Evolutionary conservation across 2,113 vertebrate species (phyloP).

Genomic region (Festucalex cinctus): DNA sequence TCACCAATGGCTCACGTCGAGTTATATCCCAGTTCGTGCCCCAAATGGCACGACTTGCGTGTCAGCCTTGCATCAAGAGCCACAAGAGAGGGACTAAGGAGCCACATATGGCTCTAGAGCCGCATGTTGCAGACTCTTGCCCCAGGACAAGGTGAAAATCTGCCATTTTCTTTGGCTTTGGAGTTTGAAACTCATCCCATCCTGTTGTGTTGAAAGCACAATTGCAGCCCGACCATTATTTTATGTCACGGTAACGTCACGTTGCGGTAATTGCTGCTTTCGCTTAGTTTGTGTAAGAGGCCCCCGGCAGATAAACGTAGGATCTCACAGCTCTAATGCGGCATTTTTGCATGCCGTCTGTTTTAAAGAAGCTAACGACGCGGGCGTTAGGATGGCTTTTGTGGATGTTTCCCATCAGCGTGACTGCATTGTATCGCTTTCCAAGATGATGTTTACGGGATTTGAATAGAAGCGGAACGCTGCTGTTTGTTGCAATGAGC

Average conservation of each 20-base stretch:
- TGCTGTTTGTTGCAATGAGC: slow-evolving; percentile 52
- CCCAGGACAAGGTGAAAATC: no score
- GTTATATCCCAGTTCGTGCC: no score
- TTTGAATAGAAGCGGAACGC: slow-evolving; percentile 37
- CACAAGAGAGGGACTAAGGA: no score
- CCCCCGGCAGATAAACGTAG: neutral
- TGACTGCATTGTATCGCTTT: neutral
- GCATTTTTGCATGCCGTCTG: neutral
- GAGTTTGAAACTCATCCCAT: neutral
- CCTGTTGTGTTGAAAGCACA: neutral
- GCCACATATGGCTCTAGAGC: no score
- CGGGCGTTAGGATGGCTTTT: neutral
- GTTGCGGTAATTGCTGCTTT: neutral
- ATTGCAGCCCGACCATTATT: neutral
- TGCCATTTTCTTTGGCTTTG: no score
- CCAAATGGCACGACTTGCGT: no score
- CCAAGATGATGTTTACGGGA: neutral
- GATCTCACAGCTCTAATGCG: neutral
- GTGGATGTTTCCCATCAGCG: neutral
- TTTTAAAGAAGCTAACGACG: neutral
- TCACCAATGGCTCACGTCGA: no score
- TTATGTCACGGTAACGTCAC: neutral
- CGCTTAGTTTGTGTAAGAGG: no score
- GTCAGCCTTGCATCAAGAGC: no score
- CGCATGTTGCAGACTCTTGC: no score